phyloP scores from a whole-genome alignment of 2,888 invertebrate genomes.

The Drosophila antonietae region DNA sequence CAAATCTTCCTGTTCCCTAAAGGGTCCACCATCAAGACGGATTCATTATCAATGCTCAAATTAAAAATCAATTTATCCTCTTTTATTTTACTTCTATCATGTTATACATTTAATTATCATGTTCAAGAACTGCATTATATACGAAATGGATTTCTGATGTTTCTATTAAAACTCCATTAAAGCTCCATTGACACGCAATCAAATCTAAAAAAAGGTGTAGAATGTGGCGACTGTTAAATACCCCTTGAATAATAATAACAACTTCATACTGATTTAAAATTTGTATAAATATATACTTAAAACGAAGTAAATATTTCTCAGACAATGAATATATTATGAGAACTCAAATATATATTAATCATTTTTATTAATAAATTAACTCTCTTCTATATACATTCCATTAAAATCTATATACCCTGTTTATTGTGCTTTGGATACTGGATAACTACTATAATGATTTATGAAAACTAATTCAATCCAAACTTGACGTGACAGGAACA shows the following conservation, averaged over 20 bases:
- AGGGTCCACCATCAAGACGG: background rate
- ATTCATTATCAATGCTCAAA: background rate
- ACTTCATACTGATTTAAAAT: background rate
- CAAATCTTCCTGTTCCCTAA: background rate
- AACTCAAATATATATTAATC: no score
- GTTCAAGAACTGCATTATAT: constrained; percentile 4
- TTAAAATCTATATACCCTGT: background rate
- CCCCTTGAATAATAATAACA: constrained; percentile 2
- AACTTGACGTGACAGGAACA: no score
- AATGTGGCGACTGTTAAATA: constrained; percentile 15
- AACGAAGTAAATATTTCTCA: background rate
- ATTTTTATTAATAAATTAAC: no score
- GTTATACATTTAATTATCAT: background rate
- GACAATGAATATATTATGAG: no score
- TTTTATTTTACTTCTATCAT: background rate
- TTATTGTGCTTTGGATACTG: background rate
- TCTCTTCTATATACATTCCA: no score
- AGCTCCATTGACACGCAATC: constrained; percentile 21
- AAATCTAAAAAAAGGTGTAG: background rate
- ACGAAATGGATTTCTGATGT: constrained; percentile 38
- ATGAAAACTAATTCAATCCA: background rate
- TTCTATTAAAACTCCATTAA: background rate
- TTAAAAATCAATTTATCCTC: background rate
- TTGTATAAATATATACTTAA: no score
- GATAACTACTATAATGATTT: no score